Evolutionary conservation across 2,888 invertebrate genomes (phyloP).

Genomic region (Myopa tessellatipennis): DNA sequence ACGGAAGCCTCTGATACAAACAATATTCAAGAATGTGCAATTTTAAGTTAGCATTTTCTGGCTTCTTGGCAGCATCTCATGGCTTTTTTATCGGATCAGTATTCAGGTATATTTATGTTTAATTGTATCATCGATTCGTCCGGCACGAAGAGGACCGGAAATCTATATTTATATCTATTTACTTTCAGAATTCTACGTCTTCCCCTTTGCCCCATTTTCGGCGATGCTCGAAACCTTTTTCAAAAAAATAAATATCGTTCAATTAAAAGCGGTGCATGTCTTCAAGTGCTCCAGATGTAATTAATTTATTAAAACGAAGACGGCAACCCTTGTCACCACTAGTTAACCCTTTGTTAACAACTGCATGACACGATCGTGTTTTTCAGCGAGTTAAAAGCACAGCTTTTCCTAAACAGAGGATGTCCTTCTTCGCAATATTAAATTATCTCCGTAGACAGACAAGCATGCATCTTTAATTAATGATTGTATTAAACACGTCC

Average conservation of each 20-base stretch:
- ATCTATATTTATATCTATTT: no score
- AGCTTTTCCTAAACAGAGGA: constrained; percentile 1
- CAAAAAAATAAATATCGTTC: neutral
- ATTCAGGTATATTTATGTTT: no score
- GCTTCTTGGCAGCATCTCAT: no score
- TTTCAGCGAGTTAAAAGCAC: neutral
- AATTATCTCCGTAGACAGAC: constrained; percentile 25
- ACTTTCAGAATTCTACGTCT: no score
- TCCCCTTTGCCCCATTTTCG: no score
- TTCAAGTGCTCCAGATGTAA: constrained; percentile 8
- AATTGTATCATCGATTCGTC: no score
- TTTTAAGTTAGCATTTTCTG: no score
- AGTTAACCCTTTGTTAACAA: constrained; percentile 26
- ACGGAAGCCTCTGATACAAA: no score
- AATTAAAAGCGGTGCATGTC: neutral
- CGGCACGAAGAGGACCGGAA: no score
- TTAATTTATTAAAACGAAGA: constrained; percentile 15
- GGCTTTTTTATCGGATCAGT: no score
- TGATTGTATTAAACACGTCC: constrained; percentile 27
- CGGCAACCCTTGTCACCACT: constrained; percentile 29
- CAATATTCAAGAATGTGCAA: no score
- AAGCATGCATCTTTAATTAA: constrained; percentile 25
- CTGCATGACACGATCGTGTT: neutral
- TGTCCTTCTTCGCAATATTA: constrained; percentile 21
- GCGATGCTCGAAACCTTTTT: neutral